Conservation (phyloP, 2,797 vertebrate species). For the Pseudomugil gertrudae region DNA sequence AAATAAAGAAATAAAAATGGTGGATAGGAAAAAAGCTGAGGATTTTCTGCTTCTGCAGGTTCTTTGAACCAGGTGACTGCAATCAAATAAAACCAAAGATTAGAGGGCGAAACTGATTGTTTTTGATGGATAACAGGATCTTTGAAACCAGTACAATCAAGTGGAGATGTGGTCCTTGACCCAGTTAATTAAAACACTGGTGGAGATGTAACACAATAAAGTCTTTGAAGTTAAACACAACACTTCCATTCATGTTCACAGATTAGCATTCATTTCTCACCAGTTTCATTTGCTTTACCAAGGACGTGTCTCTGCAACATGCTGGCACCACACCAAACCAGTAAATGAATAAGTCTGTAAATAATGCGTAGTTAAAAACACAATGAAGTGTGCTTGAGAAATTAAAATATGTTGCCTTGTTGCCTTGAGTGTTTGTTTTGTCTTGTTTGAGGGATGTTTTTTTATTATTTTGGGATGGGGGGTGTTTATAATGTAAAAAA, state of each 20-base stretch:
- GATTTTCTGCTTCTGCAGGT: slow-evolving; percentile 4
- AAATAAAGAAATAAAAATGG: neutral
- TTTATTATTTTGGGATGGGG: neutral
- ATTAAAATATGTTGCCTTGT: neutral
- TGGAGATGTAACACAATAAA: slow-evolving; percentile 66
- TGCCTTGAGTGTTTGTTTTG: slow-evolving; percentile 7
- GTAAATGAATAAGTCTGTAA: slow-evolving; percentile 13
- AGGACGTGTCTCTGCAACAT: slow-evolving; percentile 32
- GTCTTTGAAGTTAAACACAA: slow-evolving; percentile 76
- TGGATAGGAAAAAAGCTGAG: neutral
- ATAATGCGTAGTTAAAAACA: slow-evolving; percentile 8
- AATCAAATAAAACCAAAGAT: slow-evolving; percentile 47
- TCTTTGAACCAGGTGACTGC: slow-evolving; percentile 40
- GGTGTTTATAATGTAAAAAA: neutral
- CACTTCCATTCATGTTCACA: slow-evolving; percentile 60
- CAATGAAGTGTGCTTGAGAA: neutral
- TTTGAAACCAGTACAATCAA: slow-evolving; percentile 54
- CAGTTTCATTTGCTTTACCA: slow-evolving; percentile 49
- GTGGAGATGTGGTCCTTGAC: slow-evolving; percentile 75
- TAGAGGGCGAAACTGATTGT: slow-evolving; percentile 46
- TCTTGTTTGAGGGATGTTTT: neutral
- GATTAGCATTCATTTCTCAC: slow-evolving; percentile 62
- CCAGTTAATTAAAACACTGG: slow-evolving; percentile 73
- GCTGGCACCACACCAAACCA: neutral
- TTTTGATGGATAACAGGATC: slow-evolving; percentile 55